Evolutionary conservation across 2,113 vertebrate genomes (phyloP).

Genomic region (Illadopsis cleaveri): DNA sequence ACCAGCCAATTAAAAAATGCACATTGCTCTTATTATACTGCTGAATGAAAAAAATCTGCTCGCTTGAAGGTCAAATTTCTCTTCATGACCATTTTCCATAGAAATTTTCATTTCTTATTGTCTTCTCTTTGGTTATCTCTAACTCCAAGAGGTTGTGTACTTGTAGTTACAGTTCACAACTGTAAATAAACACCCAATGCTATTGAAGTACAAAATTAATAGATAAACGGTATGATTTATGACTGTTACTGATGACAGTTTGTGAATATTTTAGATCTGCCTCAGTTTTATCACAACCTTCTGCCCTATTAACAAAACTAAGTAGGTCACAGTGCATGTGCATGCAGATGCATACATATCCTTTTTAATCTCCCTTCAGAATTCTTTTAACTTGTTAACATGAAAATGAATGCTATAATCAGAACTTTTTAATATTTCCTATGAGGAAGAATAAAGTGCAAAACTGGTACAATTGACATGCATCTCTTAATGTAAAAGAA

Average conservation of each 20-base stretch:
- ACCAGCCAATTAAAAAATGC: neutral
- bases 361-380: neutral
- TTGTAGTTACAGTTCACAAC: neutral
- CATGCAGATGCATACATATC: neutral
- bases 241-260: neutral
- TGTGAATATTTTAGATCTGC: neutral
- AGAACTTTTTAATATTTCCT: neutral
- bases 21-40: neutral
- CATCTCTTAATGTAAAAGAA: neutral
- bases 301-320: neutral
- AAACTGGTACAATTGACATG: neutral
- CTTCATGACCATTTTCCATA: neutral
- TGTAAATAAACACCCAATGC: neutral
- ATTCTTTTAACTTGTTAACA: neutral
- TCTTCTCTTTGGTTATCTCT: neutral
- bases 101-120: neutral
- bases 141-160: neutral
- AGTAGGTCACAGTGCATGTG: neutral
- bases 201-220: conserved; percentile 41
- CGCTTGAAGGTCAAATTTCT: neutral
- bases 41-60: neutral
- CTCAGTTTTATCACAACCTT: neutral
- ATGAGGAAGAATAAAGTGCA: neutral
- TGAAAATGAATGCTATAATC: neutral
- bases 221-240: neutral